phyloP scores from a whole-genome alignment of 2,797 vertebrate species.

The Novumbra hubbsi region DNA sequence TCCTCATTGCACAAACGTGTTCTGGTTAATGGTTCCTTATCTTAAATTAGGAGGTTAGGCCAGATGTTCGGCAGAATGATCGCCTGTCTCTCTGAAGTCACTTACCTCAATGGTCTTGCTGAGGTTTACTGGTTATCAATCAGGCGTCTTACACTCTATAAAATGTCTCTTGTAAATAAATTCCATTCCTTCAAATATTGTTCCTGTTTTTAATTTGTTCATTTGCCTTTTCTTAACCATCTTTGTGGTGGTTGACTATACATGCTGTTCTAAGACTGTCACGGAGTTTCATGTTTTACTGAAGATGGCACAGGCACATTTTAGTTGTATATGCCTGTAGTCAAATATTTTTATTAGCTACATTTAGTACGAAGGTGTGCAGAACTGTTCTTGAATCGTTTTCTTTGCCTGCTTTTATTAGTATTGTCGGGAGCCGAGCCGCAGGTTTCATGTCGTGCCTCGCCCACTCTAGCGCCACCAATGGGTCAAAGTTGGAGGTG shows the following conservation, averaged over 20 bases:
- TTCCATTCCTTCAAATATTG: slow-evolving; percentile 21
- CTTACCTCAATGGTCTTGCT: slow-evolving; percentile 33
- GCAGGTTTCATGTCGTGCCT: too few relatives aligned
- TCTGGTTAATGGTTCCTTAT: neutral
- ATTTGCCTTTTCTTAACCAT: neutral
- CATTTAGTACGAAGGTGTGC: too few relatives aligned
- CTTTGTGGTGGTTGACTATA: neutral
- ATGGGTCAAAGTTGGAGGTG: too few relatives aligned
- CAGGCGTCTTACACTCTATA: slow-evolving; percentile 57
- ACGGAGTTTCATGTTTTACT: too few relatives aligned
- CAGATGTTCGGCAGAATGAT: neutral
- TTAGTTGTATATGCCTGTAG: too few relatives aligned
- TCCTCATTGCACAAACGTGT: neutral
- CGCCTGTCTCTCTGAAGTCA: slow-evolving; percentile 28
- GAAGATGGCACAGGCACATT: too few relatives aligned
- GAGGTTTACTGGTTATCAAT: slow-evolving; percentile 18
- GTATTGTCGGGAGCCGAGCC: too few relatives aligned
- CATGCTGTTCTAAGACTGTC: too few relatives aligned
- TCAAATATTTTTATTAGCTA: too few relatives aligned
- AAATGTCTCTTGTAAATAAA: slow-evolving; percentile 73
- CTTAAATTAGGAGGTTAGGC: neutral
- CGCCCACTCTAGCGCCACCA: too few relatives aligned
- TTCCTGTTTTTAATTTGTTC: neutral
- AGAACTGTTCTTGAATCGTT: too few relatives aligned
- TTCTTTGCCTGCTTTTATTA: too few relatives aligned